A percentile compares a stretch with the other conserved stretches of the same genome.
Evolutionary conservation across 2,113 vertebrate genomes (phyloP).

Genomic region (Malurus cyaneus): DNA sequence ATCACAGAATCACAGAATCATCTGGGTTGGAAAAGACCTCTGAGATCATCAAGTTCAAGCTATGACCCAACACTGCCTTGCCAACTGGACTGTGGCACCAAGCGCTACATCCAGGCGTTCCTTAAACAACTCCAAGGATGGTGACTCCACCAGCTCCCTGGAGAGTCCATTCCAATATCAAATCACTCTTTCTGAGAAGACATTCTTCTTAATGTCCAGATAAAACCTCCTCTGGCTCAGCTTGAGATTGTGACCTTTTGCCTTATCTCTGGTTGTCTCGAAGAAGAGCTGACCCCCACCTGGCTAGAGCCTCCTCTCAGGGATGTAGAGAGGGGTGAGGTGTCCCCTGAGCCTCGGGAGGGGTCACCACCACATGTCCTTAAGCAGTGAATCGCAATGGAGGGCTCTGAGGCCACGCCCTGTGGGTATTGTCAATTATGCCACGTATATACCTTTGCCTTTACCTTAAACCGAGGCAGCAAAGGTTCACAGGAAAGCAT

Average conservation of each 20-base stretch:
- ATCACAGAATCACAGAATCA: neutral
- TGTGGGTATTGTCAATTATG: neutral
- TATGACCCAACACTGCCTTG: neutral
- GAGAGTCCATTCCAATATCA: no score
- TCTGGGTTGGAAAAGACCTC: neutral
- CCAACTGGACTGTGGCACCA: neutral
- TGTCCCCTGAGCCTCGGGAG: neutral
- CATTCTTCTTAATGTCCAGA: neutral
- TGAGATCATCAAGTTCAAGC: fast-evolving
- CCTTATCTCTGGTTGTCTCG: fast-evolving
- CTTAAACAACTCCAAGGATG: neutral
- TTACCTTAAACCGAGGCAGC: neutral
- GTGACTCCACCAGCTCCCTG: neutral
- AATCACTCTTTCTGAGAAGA: neutral
- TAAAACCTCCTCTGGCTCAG: neutral
- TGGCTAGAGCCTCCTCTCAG: neutral
- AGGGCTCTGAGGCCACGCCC: neutral
- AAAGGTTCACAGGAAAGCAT: neutral
- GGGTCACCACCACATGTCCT: fast-evolving
- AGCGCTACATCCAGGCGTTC: neutral
- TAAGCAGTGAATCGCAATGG: neutral
- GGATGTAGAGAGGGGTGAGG: neutral
- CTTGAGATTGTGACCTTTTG: neutral
- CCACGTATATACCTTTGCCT: fast-evolving
- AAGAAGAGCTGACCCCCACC: fast-evolving